Conservation (phyloP, 2,797 vertebrate genomes). For the Microcaecilia unicolor region DNA sequence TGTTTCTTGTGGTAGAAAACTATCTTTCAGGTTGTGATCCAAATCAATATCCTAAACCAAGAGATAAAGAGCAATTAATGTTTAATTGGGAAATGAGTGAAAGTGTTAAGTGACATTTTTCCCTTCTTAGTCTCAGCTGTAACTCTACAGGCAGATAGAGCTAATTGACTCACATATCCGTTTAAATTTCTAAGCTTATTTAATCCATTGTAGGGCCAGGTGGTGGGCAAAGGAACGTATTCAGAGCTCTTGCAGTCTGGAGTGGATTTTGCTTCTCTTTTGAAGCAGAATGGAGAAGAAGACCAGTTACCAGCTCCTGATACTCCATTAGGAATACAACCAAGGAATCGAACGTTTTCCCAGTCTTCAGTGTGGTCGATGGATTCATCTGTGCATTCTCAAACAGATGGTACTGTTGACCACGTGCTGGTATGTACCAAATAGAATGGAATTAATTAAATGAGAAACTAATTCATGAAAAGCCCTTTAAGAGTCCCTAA, state of each 20-base stretch:
- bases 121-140: no score
- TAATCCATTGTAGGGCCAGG: conserved; percentile 65
- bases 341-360: conserved; percentile 68
- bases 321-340: conserved; percentile 22
- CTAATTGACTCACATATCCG: no score
- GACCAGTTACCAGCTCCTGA: conserved; percentile 31
- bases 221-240: conserved; percentile 82
- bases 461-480: no score
- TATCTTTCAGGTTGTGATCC: no score
- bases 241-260: conserved; percentile 75
- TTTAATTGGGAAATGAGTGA: no score
- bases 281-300: conserved; percentile 72
- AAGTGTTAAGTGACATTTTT: no score
- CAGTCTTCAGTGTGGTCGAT: conserved; percentile 75
- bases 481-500: no score
- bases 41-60: no score
- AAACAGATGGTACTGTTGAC: conserved; percentile 64
- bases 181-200: no score
- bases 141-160: no score
- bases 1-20: neutral
- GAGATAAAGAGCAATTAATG: no score
- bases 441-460: no score
- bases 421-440: conserved; percentile 57
- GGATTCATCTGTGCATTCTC: conserved; percentile 64
- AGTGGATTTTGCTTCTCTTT: conserved; percentile 82